Base-by-base conservation (phyloP, 2,113 vertebrate species). In the Tragelaphus scriptus region DNA sequence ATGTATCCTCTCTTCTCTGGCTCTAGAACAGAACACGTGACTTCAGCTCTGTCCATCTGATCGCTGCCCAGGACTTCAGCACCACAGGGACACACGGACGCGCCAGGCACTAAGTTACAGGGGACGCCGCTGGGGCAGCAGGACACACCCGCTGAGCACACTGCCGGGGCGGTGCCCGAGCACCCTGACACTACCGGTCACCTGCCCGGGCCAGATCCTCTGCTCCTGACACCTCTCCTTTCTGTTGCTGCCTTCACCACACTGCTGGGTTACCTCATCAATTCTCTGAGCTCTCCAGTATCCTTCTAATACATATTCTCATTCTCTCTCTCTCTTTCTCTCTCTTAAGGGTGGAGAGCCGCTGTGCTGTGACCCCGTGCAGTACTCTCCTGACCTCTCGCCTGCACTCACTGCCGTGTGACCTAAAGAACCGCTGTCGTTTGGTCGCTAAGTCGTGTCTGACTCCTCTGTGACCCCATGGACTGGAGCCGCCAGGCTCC, bases 401-500 rank as follows among this genome's bases (percentile, higher is more conserved):
- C 17, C 6, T 82, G 32, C 19, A 53, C 15, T 10, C 65, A 53
- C 51, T 68, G 51, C 12, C 51, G 19, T 5, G 11, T 59, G 32
- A 68, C 58, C 26, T 40, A 32, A 58, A 51, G 51, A 47, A 53
- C 36, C 2, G 10, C 32, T 32, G 65, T 19, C 9, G 8, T 68
- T 21, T 0, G 13, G 71, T 23, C 1, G 6, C 71, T 4, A 13
- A 44, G 71, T 44, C 3, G 0, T 44, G 23, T 44, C 40, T 26
- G 12, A 44, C 71, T 77, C 36, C 23, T 77, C 1, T 7, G 23
- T 7, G 12, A 44, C 23, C 40, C 23, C 40, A 7, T 0, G 13
- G 71, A 26, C 71, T 44, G 71, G 11, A 44, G 71, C 71, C 36
- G 0, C 71, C 40, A 14, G 40, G 71, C 40, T 44, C 6, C 71